Conservation (phyloP, 1,140 invertebrate species). For the Drosophila bipectinata region DNA sequence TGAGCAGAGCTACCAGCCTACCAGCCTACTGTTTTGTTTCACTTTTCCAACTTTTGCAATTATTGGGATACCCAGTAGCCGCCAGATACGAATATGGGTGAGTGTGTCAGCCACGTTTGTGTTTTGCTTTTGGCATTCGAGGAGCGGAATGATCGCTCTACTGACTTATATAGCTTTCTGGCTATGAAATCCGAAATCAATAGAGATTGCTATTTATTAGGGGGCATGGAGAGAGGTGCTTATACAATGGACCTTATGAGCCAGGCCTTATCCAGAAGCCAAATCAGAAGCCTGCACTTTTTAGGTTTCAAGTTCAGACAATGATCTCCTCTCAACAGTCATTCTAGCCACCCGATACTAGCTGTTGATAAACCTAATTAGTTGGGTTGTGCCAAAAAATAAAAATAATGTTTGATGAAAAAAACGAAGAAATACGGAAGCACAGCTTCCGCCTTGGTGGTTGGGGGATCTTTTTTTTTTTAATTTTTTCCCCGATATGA, state of each 20-base stretch:
- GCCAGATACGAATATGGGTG: constrained; percentile 13
- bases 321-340: constrained; percentile 12
- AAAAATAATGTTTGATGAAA: too few species aligned
- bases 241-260: not conserved
- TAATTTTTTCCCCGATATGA: not conserved
- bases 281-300: not conserved
- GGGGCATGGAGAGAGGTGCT: too few species aligned
- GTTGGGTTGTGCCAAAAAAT: constrained; percentile 55
- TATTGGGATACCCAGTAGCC: not conserved
- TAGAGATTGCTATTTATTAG: not conserved
- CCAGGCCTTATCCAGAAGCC: too few species aligned
- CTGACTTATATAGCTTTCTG: not conserved
- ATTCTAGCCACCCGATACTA: constrained; percentile 41
- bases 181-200: not conserved
- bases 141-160: not conserved
- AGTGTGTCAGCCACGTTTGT: constrained; percentile 27
- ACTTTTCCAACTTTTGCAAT: constrained; percentile 46
- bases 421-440: not conserved
- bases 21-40: constrained; percentile 19
- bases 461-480: not conserved
- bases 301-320: not conserved
- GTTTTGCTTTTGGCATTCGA: not conserved
- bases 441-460: constrained; percentile 29
- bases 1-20: not conserved
- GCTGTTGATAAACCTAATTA: constrained; percentile 72